phyloP scores from a whole-genome alignment of 1,140 invertebrate species.

The Drosophila pruinosa region DNA sequence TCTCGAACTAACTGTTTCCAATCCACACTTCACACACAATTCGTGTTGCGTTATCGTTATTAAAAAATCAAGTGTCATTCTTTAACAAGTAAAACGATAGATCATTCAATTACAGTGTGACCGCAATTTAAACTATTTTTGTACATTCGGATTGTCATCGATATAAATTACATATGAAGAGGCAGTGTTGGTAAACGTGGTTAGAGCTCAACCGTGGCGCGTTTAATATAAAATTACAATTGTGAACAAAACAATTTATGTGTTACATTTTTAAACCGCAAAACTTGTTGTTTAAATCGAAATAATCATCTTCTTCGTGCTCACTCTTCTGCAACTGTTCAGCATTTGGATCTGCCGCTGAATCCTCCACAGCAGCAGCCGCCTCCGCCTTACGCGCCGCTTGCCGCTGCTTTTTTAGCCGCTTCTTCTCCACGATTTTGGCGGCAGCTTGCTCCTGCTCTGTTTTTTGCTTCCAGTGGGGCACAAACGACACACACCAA shows the following conservation, averaged over 20 bases:
- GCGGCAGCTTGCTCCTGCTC: slow-evolving; percentile 17
- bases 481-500: slow-evolving; percentile 65
- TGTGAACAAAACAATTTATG: not conserved
- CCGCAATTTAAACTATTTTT: too few relatives aligned
- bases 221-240: not conserved
- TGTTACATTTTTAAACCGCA: slow-evolving; percentile 58
- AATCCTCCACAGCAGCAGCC: slow-evolving; percentile 5
- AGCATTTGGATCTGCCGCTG: slow-evolving; percentile 51
- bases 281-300: slow-evolving; percentile 82
- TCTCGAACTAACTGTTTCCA: too few relatives aligned
- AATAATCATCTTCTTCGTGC: slow-evolving; percentile 59
- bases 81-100: not conserved
- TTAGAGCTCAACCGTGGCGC: not conserved
- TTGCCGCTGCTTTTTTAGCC: slow-evolving; percentile 68
- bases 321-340: slow-evolving; percentile 43
- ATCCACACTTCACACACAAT: too few relatives aligned
- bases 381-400: slow-evolving; percentile 53
- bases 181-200: not conserved
- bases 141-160: not conserved
- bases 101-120: not conserved
- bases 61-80: not conserved
- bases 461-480: slow-evolving; percentile 57
- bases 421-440: slow-evolving; percentile 61
- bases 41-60: too few relatives aligned
- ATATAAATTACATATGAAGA: not conserved